Conservation (phyloP, 2,888 invertebrate genomes). For the Lordiphosa andalusiaca region DNA sequence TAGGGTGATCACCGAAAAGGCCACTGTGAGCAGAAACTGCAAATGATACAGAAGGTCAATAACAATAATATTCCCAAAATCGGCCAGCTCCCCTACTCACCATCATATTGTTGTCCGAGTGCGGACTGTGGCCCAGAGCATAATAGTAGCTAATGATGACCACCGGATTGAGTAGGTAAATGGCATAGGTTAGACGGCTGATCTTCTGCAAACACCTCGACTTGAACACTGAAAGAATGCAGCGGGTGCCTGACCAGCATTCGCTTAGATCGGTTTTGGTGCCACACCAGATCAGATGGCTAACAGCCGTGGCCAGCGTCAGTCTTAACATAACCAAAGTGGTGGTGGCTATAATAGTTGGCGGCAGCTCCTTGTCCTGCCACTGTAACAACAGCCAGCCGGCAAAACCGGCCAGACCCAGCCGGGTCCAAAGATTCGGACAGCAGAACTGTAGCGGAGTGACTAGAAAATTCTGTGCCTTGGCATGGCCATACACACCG, state of each 20-base stretch:
- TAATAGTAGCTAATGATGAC: conserved; percentile 33
- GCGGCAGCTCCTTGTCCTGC: not conserved
- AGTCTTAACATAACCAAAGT: conserved; percentile 5
- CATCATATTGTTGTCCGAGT: conserved; percentile 24
- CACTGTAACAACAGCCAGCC: not conserved
- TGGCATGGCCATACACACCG: conserved; percentile 32
- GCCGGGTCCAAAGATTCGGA: conserved; percentile 1
- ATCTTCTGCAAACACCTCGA: conserved; percentile 25
- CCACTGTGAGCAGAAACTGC: conserved; percentile 26
- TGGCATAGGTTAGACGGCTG: conserved; percentile 35
- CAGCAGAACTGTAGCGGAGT: conserved; percentile 18
- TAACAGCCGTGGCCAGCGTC: not conserved
- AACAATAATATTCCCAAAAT: no score
- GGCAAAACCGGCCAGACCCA: fast-evolving
- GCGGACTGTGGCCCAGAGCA: conserved; percentile 14
- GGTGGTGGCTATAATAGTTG: not conserved
- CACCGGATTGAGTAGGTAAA: conserved; percentile 44
- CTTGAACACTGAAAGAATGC: conserved; percentile 27
- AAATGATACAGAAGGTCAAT: conserved; percentile 10
- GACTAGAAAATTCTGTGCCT: not conserved
- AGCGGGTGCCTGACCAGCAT: conserved; percentile 4
- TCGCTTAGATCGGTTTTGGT: conserved; percentile 5
- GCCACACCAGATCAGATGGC: conserved; percentile 27
- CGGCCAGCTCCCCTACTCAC: conserved; percentile 8
- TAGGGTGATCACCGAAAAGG: conserved; percentile 11